Percentiles rank a stretch among this genome's conserved stretches.
Conservation (phyloP, 2,888 invertebrate species). For the Idaea dimidiata region DNA sequence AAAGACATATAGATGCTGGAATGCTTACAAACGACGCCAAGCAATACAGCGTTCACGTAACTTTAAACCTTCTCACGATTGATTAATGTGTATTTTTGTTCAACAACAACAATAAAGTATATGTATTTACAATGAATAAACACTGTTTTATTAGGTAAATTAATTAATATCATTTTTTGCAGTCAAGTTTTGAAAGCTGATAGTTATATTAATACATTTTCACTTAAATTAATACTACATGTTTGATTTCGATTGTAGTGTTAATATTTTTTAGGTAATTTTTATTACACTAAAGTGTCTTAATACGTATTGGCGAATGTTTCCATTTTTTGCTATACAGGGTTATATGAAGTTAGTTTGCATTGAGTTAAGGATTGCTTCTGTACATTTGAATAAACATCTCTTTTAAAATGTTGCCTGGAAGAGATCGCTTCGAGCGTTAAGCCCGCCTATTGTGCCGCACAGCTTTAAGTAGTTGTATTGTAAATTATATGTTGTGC, state of each 20-base stretch:
- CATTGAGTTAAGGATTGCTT: no score
- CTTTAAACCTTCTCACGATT: slow-evolving; percentile 31
- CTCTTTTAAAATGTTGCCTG: no score
- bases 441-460: no score
- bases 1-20: slow-evolving; percentile 54
- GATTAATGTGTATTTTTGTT: slow-evolving; percentile 33
- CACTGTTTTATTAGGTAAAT: slow-evolving; percentile 38
- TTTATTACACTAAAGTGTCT: no score
- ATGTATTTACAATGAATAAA: slow-evolving; percentile 67
- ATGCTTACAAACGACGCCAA: slow-evolving; percentile 65
- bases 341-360: no score
- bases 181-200: slow-evolving; percentile 44
- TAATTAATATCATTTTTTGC: slow-evolving; percentile 57
- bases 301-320: no score
- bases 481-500: no score
- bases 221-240: slow-evolving; percentile 6
- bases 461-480: no score
- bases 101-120: slow-evolving; percentile 46
- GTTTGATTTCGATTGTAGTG: neutral
- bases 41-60: slow-evolving; percentile 32
- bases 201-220: neutral
- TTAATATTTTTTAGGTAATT: no score
- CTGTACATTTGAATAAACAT: no score
- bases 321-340: no score
- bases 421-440: no score